Evolutionary conservation across 2,797 vertebrate species (phyloP).

Genomic region (Chromis chromis): DNA sequence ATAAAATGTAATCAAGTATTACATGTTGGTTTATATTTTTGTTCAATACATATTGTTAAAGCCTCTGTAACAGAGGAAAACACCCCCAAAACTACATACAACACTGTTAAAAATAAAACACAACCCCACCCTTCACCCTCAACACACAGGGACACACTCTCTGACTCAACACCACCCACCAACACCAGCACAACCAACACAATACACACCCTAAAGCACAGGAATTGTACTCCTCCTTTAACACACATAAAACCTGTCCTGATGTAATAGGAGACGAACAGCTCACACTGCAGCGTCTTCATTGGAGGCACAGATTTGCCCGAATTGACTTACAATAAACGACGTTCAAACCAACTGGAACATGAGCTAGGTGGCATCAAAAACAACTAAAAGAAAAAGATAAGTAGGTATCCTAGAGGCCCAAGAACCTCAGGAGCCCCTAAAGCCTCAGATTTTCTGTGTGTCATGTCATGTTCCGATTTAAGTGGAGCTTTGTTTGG

Average conservation of each 20-base stretch:
- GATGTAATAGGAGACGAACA: not conserved
- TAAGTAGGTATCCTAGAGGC: not conserved
- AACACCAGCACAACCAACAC: not conserved
- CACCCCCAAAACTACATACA: not conserved
- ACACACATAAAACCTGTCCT: not conserved
- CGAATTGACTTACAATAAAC: not conserved
- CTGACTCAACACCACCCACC: not conserved
- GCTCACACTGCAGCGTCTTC: too few relatives aligned
- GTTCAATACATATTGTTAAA: not conserved
- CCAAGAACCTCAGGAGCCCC: too few relatives aligned
- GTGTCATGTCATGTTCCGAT: too few relatives aligned
- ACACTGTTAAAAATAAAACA: constrained; percentile 1
- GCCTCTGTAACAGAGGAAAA: not conserved
- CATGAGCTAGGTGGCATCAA: not conserved
- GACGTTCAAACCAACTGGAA: not conserved
- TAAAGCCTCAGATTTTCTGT: too few relatives aligned
- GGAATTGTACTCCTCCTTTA: not conserved
- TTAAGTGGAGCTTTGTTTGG: too few relatives aligned
- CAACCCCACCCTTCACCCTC: not conserved
- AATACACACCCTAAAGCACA: not conserved
- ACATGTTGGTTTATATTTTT: too few relatives aligned
- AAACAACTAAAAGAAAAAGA: not conserved
- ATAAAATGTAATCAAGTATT: too few relatives aligned
- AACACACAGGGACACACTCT: too few relatives aligned
- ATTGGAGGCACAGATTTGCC: not conserved